Evolutionary conservation across 2,797 vertebrate species (phyloP).

Genomic region (Scyliorhinus canicula): DNA sequence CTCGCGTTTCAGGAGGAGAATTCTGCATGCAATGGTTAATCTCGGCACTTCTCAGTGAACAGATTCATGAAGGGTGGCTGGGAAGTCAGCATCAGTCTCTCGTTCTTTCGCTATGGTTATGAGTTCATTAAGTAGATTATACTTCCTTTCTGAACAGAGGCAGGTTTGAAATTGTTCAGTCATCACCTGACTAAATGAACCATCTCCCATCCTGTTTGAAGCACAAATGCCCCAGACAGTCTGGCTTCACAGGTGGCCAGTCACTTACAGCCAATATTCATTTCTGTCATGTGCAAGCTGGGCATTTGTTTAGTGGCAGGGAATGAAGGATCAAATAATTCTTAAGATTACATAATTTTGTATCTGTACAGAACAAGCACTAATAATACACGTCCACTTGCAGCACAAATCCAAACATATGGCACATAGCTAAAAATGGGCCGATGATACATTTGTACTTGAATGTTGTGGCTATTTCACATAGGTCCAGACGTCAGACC

Average conservation of each 20-base stretch:
- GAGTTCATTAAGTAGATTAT: constrained; percentile 12
- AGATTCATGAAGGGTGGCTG: not conserved
- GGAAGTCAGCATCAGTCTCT: not conserved
- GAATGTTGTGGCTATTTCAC: not conserved
- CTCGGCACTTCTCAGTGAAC: not conserved
- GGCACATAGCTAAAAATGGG: not conserved
- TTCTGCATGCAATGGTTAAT: not conserved
- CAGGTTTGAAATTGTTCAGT: not conserved
- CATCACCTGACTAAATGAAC: not conserved
- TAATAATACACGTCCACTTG: not conserved
- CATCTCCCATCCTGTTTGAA: not conserved
- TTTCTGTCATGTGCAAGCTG: not conserved
- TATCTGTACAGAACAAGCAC: not conserved
- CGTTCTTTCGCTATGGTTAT: not conserved
- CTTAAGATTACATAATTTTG: not conserved
- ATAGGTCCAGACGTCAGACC: not conserved
- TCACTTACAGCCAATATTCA: not conserved
- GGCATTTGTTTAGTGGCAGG: not conserved
- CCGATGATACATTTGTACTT: not conserved
- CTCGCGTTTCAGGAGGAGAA: not conserved
- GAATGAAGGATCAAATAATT: not conserved
- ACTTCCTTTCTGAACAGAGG: not conserved
- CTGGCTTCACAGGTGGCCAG: not conserved
- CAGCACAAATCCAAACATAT: not conserved
- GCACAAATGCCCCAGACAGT: not conserved